Evolutionary conservation across 2,888 invertebrate species (phyloP), one percentile per base, ranked within the genome.

Genomic region (Hirtodrosophila cameraria): DNA sequence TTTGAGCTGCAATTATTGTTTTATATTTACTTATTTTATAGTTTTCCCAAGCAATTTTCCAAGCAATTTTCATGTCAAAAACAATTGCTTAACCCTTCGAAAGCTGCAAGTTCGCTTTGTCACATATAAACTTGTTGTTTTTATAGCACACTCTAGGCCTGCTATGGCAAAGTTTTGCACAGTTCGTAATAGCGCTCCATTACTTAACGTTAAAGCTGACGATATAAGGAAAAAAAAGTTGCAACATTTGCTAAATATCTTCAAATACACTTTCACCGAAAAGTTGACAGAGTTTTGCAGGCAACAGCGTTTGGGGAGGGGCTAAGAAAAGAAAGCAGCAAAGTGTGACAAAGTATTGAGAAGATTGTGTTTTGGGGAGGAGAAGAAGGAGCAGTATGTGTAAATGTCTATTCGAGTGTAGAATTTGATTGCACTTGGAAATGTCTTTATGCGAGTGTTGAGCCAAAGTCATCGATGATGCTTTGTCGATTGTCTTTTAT

Each of bases 401-500:
- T 77, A 65, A 78, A 69, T 82, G 85, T 79, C 82, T 79, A 81
- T 75, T 80, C 78, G 75, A 87, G 86, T 88, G 88, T 86, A 83
- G 88, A 85, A 86, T 88, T 88, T 88, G 88, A 88, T 88, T 88
- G 86, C 87, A 86, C 66, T 87, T 88, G 74, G 80, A 80, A 85
- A 83, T 82, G 85, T 82, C 85, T 83, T 83, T 85, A 85, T 82
- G 73, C 64, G 75, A 61, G 63, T 70, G 67, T 68, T 67, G 71
- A 68, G 78, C 78, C 68, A 68, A 66, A 68, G 71, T 73, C 76
- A 68, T 76, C 69, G 76, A 80, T 80, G 72, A 69, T 73, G 65
- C 76, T 80, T 74, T 74, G 69, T 66, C 73, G 75, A 83, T 77
- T 81, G 78, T 72, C 77, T 78, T 88, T 85, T 87, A 86, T 88